phyloP scores from a whole-genome alignment of 2,888 invertebrate species.

The Dasysyrphus tricinctus region DNA sequence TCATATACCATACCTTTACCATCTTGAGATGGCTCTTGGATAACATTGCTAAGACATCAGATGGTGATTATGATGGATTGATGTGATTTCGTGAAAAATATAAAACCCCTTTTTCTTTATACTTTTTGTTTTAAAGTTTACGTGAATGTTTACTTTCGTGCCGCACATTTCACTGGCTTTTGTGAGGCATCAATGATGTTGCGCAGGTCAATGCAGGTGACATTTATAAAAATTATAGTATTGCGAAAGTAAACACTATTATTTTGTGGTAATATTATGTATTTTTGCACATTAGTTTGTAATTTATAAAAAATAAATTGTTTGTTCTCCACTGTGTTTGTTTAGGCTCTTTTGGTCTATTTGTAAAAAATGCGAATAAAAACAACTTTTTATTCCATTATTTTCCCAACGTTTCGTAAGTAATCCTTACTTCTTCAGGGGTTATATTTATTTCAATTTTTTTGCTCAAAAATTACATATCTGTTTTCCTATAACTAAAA shows the following conservation, averaged over 20 bases:
- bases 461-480: too few species aligned
- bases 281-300: conserved; percentile 46
- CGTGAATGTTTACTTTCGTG: conserved; percentile 28
- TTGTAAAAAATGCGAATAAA: too few species aligned
- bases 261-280: conserved; percentile 53
- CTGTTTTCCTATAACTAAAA: too few species aligned
- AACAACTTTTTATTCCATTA: too few species aligned
- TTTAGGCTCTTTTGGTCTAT: too few species aligned
- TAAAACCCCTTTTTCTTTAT: conserved; percentile 12
- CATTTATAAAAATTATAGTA: conserved; percentile 58
- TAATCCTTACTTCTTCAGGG: too few species aligned
- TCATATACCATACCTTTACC: not conserved
- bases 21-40: conserved; percentile 21
- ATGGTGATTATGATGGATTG: conserved; percentile 68
- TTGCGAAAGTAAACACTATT: conserved; percentile 63
- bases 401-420: too few species aligned
- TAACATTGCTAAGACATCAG: conserved; percentile 32
- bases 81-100: conserved; percentile 50
- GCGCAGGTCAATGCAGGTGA: conserved; percentile 54
- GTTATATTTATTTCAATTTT: too few species aligned
- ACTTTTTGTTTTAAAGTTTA: not conserved
- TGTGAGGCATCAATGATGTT: conserved; percentile 5
- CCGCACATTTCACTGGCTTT: conserved; percentile 35
- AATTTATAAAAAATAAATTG: conserved; percentile 36
- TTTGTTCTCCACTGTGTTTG: too few species aligned